Percentiles rank a stretch among this genome's conserved stretches.
Conservation (phyloP, 1,140 invertebrate genomes). For the Lordiphosa clarofinis region DNA sequence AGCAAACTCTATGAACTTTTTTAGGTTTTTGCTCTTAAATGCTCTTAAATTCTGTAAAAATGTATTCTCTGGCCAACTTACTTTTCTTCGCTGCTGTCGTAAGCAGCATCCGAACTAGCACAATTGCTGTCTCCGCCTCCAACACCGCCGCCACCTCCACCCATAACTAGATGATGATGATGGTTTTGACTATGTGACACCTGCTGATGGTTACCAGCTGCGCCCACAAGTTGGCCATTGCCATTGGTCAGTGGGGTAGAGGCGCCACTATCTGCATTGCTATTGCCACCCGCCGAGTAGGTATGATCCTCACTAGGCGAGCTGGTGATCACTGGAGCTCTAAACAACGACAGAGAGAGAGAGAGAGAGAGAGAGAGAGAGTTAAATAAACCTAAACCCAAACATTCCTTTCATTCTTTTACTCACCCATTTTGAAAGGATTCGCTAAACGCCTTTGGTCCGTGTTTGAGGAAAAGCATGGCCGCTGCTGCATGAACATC, state of each 20-base stretch:
- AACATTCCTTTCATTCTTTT: neutral
- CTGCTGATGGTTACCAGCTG: conserved; percentile 9
- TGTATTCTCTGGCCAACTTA: too few relatives aligned
- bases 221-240: conserved; percentile 26
- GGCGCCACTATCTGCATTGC: conserved; percentile 69
- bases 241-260: conserved; percentile 69
- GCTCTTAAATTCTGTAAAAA: too few relatives aligned
- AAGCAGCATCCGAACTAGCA: conserved; percentile 80
- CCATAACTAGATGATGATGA: conserved; percentile 10
- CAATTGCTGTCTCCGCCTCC: conserved; percentile 72
- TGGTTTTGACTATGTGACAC: conserved; percentile 2
- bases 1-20: too few relatives aligned
- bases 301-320: conserved; percentile 90
- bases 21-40: too few relatives aligned
- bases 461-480: conserved; percentile 90
- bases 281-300: conserved; percentile 82
- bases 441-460: conserved; percentile 80
- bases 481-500: conserved; percentile 91
- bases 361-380: neutral
- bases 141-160: conserved; percentile 18
- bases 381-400: neutral
- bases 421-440: conserved; percentile 76
- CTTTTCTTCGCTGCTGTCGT: conserved; percentile 82
- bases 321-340: conserved; percentile 84
- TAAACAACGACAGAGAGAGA: conserved; percentile 7